Evolutionary conservation across 2,888 invertebrate genomes (phyloP).

Genomic region (Nipponacmea schrenckii): DNA sequence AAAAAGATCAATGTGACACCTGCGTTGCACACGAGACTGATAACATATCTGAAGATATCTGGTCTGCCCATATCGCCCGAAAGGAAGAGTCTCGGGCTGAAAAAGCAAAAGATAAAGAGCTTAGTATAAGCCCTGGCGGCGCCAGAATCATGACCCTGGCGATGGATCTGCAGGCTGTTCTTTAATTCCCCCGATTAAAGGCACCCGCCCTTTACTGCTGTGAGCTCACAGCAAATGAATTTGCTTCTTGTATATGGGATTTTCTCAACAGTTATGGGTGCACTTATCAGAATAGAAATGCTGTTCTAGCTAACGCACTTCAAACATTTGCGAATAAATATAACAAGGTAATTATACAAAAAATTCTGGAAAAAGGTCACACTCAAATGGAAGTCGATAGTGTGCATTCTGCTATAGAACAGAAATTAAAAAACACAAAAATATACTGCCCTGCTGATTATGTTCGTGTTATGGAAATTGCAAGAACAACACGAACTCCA

Average conservation of each 20-base stretch:
- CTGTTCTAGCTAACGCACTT: not conserved
- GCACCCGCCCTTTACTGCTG: too few species aligned
- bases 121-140: too few species aligned
- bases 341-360: not conserved
- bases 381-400: conserved; percentile 34
- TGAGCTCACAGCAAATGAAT: too few species aligned
- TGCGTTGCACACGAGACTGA: too few species aligned
- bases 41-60: too few species aligned
- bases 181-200: too few species aligned
- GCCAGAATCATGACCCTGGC: too few species aligned
- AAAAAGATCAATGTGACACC: not conserved
- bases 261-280: not conserved
- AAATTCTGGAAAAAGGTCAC: conserved; percentile 29
- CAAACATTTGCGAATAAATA: conserved; percentile 5
- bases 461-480: conserved; percentile 12
- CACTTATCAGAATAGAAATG: not conserved
- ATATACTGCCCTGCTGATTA: conserved; percentile 19
- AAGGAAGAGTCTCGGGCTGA: too few species aligned
- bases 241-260: too few species aligned
- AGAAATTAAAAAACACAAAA: conserved; percentile 18
- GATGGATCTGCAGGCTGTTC: too few species aligned
- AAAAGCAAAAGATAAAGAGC: too few species aligned
- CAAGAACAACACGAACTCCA: not conserved
- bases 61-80: too few species aligned
- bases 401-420: conserved; percentile 23